Evolutionary conservation across 2,797 vertebrate species (phyloP), one percentile per base, ranked within the genome.

Genomic region (Sebastes matsubarae): DNA sequence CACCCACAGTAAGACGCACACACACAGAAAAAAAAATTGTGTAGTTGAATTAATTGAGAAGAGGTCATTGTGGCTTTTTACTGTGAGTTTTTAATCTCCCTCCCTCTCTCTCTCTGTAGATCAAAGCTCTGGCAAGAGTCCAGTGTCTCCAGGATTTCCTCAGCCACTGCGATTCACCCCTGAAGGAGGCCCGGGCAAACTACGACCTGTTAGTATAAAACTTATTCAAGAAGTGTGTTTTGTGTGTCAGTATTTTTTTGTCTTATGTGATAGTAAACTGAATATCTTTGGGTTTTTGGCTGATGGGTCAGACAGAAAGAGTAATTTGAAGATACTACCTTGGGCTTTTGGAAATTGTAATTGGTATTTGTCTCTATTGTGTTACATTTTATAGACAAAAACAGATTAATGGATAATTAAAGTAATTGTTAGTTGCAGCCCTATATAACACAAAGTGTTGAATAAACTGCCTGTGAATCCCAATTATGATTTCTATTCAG

Each of bases 161-260:
- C 97, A 98, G 79, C 96, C 96, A 0, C 91, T 91, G 0, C 95
- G 97, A 67, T 95, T 96, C 78, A 96, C 97, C 63, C 94, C 96
- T 0, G 98, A 99, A 55, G 94, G 95, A 66, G 97, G 97, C 0
- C 96, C 97, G 0, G 96, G 97, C 79, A 99, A 99, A 92, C 96
- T 99, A 80, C 96, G 98, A 80, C 98, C 98, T 70, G 98, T 99
- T 86, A 96, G 98, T 97, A 77, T 65, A 67, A 54, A 18, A 72
- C 4, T 32, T 46, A 61, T n/a, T 67, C 7, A 18, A 67, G 10
- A 57, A 58, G 36, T 36, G 3, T 67, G 38, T 42, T 65, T 36
- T 67, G 2, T 65, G 14, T 73, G 8, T 29, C 34, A 2, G 8
- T 25, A 2, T 61, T 12, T 25, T 25, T 60, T 30, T 1, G 20